phyloP scores from a whole-genome alignment of 2,888 invertebrate species.

The Ochropleura leucogaster region DNA sequence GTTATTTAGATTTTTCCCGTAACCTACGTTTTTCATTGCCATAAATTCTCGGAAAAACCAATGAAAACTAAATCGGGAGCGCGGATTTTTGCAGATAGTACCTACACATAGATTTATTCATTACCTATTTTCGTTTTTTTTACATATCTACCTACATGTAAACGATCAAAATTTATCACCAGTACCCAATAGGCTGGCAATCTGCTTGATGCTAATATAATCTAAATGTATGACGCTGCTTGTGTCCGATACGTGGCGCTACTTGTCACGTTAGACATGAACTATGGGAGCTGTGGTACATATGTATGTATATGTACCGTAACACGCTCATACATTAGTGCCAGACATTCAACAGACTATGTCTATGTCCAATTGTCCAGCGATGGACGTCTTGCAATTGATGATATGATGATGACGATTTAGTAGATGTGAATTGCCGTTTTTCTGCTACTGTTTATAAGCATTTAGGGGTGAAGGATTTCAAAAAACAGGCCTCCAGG shows the following conservation, averaged over 20 bases:
- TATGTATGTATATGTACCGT: not conserved
- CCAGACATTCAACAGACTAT: conserved; percentile 25
- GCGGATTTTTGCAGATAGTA: conserved; percentile 20
- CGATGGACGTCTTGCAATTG: not conserved
- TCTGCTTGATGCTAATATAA: conserved; percentile 47
- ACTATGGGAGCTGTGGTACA: conserved; percentile 25
- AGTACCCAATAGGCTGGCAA: conserved; percentile 39
- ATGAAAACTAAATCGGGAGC: conserved; percentile 30
- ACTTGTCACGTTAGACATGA: conserved; percentile 56
- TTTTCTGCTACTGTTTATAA: not conserved
- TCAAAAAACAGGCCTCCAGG: not conserved
- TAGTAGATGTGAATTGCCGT: not conserved
- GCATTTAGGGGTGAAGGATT: too few relatives aligned
- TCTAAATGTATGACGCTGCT: conserved; percentile 34
- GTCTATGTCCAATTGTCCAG: not conserved
- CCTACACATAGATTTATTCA: conserved; percentile 35
- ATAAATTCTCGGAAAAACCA: conserved; percentile 37
- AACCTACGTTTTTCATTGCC: conserved; percentile 5
- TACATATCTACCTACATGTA: not conserved
- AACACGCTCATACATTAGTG: conserved; percentile 31
- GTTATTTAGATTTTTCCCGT: not conserved
- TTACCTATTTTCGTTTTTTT: conserved; percentile 8
- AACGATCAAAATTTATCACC: conserved; percentile 18
- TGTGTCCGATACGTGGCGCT: conserved; percentile 31
- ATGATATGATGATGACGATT: not conserved